phyloP scores from a whole-genome alignment of 2,797 vertebrate genomes.

The Galaxias olidus region DNA sequence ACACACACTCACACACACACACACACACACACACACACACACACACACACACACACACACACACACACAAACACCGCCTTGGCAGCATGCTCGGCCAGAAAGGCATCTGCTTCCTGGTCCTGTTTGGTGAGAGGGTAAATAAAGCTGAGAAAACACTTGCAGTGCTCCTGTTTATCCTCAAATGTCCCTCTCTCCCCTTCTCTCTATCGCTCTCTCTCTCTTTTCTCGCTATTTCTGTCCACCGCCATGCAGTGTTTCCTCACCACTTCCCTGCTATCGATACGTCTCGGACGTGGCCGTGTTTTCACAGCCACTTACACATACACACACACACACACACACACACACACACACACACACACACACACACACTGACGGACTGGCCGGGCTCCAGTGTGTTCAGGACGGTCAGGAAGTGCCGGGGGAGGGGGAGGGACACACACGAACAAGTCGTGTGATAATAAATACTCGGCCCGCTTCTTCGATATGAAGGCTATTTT shows the following conservation, averaged over 20 bases:
- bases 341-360: not conserved
- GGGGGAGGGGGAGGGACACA: constrained; percentile 46
- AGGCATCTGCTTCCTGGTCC: constrained; percentile 42
- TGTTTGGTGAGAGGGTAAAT: constrained; percentile 48
- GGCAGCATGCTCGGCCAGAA: constrained; percentile 28
- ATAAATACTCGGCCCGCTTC: constrained; percentile 41
- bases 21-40: constrained; percentile 7
- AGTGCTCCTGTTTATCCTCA: constrained; percentile 49
- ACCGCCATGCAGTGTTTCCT: not conserved
- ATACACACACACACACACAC: constrained; percentile 25
- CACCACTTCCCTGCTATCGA: constrained; percentile 57
- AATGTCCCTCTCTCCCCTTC: not conserved
- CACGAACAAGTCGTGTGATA: constrained; percentile 56
- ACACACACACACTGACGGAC: constrained; percentile 2
- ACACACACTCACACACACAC: constrained; percentile 7
- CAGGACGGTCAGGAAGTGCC: constrained; percentile 15
- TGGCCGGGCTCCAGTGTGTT: constrained; percentile 42
- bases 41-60: constrained; percentile 17
- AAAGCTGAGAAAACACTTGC: constrained; percentile 43
- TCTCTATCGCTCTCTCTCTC: not conserved
- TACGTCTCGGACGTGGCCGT: constrained; percentile 41
- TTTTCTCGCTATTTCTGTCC: constrained; percentile 22
- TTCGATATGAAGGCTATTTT: constrained; percentile 54
- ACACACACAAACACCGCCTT: not conserved
- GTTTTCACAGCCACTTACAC: constrained; percentile 44